Base-by-base conservation (phyloP, 2,888 invertebrate genomes). In the Pristionchus mayeri region DNA sequence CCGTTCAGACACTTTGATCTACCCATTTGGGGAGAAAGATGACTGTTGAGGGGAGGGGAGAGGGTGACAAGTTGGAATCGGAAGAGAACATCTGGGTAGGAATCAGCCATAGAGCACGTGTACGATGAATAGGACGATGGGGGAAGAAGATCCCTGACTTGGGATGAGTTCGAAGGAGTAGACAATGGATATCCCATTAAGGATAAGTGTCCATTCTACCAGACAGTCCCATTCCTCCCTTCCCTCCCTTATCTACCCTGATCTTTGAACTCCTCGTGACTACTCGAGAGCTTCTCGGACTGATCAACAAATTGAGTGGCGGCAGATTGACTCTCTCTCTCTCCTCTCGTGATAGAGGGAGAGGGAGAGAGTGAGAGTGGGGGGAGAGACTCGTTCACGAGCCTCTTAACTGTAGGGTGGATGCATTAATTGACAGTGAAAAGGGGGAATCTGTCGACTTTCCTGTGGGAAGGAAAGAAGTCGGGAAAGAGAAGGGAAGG, bases 1-100 rank as follows among this genome's bases (percentile, higher is more conserved):
- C 67, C 67, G 67, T 67, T 67, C 67, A 67, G 67, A 67, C 67
- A 67, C 67, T 67, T 67, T 67, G 67, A 67, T 67, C 67, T 67
- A 67, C 67, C 67, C 67, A 67, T 60, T 60, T 30, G 24, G 27
- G 24, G 34, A 34, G 60, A 63, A 30, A 63, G 60, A 67, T 67
- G 67, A 67, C 18, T 67, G 67, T 67, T 67, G 67, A 67, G 34
- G 27, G 16, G 34, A 67, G n/a, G n/a, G 18, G 24, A 37, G 37
- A 18, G 67, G 37, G 21, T 60, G 57, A 67, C 37, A 67, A 67
- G 34, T 67, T 37, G 3, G 67, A 67, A 67, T 34, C 34, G 67
- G 67, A 67, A 67, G 37, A 6, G 60, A 67, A 67, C 67, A 67
- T 67, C 67, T 67, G 67, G 63, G 6, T 18, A 63, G n/a, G 16